These are phyloP conservation scores for Orchestia grillus DNA, from an alignment of 1,140 invertebrate species.

Conservation along the genomic window DNA sequence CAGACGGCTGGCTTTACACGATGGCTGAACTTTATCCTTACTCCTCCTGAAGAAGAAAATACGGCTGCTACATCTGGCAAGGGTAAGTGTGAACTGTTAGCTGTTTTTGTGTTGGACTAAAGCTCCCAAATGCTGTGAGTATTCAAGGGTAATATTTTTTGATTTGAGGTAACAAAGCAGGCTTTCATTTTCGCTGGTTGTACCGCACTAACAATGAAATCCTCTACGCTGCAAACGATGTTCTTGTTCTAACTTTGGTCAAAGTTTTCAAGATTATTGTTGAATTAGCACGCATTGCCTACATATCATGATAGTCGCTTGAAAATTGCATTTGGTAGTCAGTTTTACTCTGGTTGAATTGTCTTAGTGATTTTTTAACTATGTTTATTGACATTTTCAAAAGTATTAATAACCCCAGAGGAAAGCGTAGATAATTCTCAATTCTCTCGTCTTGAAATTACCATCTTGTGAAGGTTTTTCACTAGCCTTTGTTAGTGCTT, in stretches of 20 bases:
- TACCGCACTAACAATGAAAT: not conserved
- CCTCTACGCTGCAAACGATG: not conserved
- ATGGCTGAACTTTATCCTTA: conserved; percentile 89
- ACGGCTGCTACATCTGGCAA: conserved; percentile 59
- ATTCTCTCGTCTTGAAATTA: too few relatives aligned
- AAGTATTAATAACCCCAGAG: too few relatives aligned
- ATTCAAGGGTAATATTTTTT: not conserved
- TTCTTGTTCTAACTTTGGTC: not conserved
- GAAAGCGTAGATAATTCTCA: too few relatives aligned
- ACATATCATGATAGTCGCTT: too few relatives aligned
- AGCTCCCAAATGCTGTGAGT: not conserved
- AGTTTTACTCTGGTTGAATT: too few relatives aligned
- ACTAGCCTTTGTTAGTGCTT: too few relatives aligned
- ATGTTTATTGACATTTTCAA: too few relatives aligned
- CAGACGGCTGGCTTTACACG: conserved; percentile 86
- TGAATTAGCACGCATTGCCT: too few relatives aligned
- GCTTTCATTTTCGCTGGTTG: not conserved
- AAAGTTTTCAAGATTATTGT: too few relatives aligned
- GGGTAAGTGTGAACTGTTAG: conserved; percentile 55
- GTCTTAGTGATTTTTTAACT: too few relatives aligned
- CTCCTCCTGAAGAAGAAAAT: conserved; percentile 79
- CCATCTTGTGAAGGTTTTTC: too few relatives aligned
- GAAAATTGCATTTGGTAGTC: too few relatives aligned
- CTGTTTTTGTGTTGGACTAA: not conserved
- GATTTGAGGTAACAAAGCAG: not conserved